Evolutionary conservation across 2,113 vertebrate species (phyloP).

Genomic region (Mesitornis unicolor): DNA sequence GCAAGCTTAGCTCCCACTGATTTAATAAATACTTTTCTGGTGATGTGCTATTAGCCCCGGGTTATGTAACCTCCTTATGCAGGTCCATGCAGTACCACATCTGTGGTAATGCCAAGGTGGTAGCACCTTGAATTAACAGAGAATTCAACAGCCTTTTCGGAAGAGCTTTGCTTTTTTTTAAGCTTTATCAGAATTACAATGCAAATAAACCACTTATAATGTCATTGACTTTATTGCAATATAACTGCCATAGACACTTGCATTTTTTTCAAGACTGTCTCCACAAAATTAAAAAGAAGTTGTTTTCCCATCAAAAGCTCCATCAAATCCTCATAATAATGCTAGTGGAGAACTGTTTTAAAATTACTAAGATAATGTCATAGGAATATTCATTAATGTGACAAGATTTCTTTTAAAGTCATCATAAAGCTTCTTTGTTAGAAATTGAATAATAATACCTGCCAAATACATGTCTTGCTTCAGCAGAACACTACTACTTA

Average conservation of each 20-base stretch:
- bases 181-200: neutral
- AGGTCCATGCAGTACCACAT: neutral
- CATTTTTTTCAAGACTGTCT: neutral
- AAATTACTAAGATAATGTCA: neutral
- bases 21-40: neutral
- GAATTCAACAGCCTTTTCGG: neutral
- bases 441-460: neutral
- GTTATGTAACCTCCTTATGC: neutral
- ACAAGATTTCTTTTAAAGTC: neutral
- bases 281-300: neutral
- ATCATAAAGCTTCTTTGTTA: neutral
- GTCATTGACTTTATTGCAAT: neutral
- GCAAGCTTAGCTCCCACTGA: neutral
- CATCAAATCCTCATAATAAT: slow-evolving; percentile 13
- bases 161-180: neutral
- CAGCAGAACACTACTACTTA: neutral
- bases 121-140: neutral
- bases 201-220: slow-evolving; percentile 4
- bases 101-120: neutral
- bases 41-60: fast-evolving
- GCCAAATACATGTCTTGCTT: neutral
- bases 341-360: neutral
- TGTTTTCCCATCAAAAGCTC: neutral
- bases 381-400: neutral
- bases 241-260: neutral